Conservation (phyloP, 2,888 invertebrate genomes). For the Caenorhabditis sp. region DNA sequence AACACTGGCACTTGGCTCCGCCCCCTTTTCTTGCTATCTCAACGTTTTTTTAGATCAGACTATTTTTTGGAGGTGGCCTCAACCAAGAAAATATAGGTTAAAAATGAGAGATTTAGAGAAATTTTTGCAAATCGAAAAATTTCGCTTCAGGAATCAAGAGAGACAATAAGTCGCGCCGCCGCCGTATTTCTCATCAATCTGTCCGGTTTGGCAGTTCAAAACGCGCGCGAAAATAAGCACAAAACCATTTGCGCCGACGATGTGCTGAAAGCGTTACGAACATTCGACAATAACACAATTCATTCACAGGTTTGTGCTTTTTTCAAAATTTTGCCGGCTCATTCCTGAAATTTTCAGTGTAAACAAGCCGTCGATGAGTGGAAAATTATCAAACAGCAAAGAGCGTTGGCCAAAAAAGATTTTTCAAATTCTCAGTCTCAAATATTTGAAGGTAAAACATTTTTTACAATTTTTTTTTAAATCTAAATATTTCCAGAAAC, state of each 20-base stretch:
- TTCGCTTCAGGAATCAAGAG: slow-evolving; percentile 17
- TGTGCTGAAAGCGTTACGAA: slow-evolving; percentile 22
- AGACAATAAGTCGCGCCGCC: slow-evolving; percentile 26
- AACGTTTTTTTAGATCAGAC: too few relatives aligned
- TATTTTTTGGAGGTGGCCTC: too few relatives aligned
- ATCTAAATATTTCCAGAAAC: neutral
- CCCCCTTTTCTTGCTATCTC: too few relatives aligned
- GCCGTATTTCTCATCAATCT: slow-evolving; percentile 36
- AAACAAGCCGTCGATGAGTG: slow-evolving; percentile 22
- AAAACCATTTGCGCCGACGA: slow-evolving; percentile 28
- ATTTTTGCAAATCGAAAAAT: too few relatives aligned
- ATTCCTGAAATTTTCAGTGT: slow-evolving; percentile 27
- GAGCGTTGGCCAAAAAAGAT: slow-evolving; percentile 7
- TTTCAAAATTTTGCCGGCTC: too few relatives aligned
- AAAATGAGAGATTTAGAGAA: too few relatives aligned
- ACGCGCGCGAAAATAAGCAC: slow-evolving; percentile 22
- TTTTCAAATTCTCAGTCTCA: neutral
- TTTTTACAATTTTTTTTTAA: neutral
- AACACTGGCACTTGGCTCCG: too few relatives aligned
- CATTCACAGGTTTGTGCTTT: slow-evolving; percentile 10
- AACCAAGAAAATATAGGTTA: too few relatives aligned
- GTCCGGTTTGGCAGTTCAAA: slow-evolving; percentile 20
- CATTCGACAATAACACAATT: slow-evolving; percentile 17
- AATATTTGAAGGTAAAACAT: neutral
- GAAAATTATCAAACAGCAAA: slow-evolving; percentile 30